phyloP scores from a whole-genome alignment of 1,140 invertebrate genomes.

The Brachionus paranguensis region DNA sequence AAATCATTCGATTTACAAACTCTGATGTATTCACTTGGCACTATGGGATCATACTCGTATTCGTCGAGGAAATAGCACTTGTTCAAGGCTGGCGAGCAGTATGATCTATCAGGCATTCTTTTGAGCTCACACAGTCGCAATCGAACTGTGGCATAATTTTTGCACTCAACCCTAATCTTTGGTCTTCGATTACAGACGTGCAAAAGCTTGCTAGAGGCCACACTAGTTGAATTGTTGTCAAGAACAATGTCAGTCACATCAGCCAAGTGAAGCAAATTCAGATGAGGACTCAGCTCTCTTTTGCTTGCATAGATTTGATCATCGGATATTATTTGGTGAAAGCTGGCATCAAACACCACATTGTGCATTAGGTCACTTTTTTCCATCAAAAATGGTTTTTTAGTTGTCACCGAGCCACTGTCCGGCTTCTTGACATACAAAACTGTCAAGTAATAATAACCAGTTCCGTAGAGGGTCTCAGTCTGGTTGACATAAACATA shows the following conservation, averaged over 20 bases:
- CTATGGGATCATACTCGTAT: slow-evolving; percentile 15
- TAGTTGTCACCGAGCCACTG: not conserved
- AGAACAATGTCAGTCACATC: slow-evolving; percentile 24
- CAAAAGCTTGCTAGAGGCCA: not conserved
- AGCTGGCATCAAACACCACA: not conserved
- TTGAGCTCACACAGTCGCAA: not conserved
- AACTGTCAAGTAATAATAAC: slow-evolving; percentile 34
- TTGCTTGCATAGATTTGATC: not conserved
- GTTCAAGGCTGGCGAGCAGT: not conserved
- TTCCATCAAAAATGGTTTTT: not conserved
- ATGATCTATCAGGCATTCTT: not conserved
- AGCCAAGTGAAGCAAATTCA: not conserved
- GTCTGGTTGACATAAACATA: slow-evolving; percentile 27
- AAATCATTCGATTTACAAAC: not conserved
- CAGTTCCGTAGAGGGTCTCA: slow-evolving; percentile 16
- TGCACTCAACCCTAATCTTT: slow-evolving; percentile 21
- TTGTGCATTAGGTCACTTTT: not conserved
- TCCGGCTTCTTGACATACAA: not conserved
- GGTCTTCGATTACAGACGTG: slow-evolving; percentile 16
- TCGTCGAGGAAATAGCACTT: slow-evolving; percentile 17
- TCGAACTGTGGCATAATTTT: not conserved
- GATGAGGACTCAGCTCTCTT: not conserved
- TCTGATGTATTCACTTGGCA: not conserved
- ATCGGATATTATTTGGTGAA: not conserved
- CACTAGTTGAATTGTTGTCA: not conserved